Evolutionary conservation across 2,888 invertebrate genomes (phyloP).

Genomic region (Nymphalis urticae): DNA sequence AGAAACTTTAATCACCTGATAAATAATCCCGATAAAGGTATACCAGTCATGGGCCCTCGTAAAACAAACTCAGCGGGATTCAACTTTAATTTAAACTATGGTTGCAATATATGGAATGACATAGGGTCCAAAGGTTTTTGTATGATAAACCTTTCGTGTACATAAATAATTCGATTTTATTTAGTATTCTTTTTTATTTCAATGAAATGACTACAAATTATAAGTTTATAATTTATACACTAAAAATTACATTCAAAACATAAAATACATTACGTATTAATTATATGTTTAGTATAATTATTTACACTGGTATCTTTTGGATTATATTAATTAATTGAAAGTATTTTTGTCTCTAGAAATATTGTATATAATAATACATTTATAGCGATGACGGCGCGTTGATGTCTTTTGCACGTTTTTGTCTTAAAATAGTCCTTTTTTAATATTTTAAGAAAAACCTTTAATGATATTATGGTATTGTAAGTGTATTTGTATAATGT

Average conservation of each 20-base stretch:
- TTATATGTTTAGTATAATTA: too few relatives aligned
- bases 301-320: too few relatives aligned
- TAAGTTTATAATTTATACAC: too few relatives aligned
- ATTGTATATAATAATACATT: too few relatives aligned
- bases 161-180: conserved; percentile 23
- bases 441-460: too few relatives aligned
- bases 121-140: conserved; percentile 29
- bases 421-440: neutral
- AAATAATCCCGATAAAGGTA: conserved; percentile 24
- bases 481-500: too few relatives aligned
- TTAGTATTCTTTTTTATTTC: conserved; percentile 1
- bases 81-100: conserved; percentile 42
- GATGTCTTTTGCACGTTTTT: conserved; percentile 34
- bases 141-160: conserved; percentile 12
- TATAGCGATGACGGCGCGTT: conserved; percentile 21
- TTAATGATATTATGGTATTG: too few relatives aligned
- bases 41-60: conserved; percentile 38
- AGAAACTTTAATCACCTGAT: conserved; percentile 28
- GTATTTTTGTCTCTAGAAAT: too few relatives aligned
- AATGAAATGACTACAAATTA: neutral
- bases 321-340: too few relatives aligned
- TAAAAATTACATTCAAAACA: too few relatives aligned
- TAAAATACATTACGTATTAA: too few relatives aligned
- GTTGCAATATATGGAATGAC: conserved; percentile 35
- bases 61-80: conserved; percentile 56